phyloP scores from a whole-genome alignment of 92 coral and sea anemone genomes.

The Paragorgia papillata region DNA sequence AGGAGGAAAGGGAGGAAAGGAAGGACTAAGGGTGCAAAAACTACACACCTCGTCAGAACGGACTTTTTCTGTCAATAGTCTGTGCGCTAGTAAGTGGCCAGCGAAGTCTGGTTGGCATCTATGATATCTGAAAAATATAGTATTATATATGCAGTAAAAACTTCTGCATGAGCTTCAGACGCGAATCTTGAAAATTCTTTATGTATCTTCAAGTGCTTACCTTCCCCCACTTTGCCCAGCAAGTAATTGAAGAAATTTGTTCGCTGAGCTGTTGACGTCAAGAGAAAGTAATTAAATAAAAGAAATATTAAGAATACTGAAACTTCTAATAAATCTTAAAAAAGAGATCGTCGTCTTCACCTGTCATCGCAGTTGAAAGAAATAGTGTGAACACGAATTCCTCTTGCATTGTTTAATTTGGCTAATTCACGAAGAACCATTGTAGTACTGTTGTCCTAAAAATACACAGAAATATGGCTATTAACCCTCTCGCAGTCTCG shows the following conservation, averaged over 20 bases:
- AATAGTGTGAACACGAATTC: conserved; percentile 81
- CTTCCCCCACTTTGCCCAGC: conserved; percentile 97
- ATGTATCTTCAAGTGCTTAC: conserved; percentile 35
- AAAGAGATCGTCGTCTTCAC: conserved; percentile 30
- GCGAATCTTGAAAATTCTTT: too few species aligned
- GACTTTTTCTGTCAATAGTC: conserved; percentile 87
- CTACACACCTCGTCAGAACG: conserved; percentile 84
- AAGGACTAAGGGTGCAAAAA: not conserved
- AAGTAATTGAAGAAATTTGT: conserved; percentile 87
- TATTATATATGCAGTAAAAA: not conserved
- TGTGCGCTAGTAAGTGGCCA: conserved; percentile 94
- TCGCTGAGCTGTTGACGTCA: conserved; percentile 69
- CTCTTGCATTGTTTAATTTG: conserved; percentile 80
- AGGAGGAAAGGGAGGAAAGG: too few species aligned
- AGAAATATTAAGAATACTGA: not conserved
- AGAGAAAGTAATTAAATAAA: not conserved
- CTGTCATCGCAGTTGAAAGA: conserved; percentile 97
- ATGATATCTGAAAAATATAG: conserved; percentile 65
- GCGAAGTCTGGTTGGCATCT: conserved; percentile 94
- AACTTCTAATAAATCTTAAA: not conserved
- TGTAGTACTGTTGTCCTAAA: conserved; percentile 94
- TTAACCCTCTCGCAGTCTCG: too few species aligned
- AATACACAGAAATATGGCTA: too few species aligned
- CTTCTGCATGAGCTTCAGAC: not conserved
- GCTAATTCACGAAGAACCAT: conserved; percentile 96